A percentile compares a stretch with the other conserved stretches of the same genome.
These are phyloP conservation scores for Anguilla rostrata DNA, from an alignment of 2,113 vertebrate genomes.

Conservation along the genomic window DNA sequence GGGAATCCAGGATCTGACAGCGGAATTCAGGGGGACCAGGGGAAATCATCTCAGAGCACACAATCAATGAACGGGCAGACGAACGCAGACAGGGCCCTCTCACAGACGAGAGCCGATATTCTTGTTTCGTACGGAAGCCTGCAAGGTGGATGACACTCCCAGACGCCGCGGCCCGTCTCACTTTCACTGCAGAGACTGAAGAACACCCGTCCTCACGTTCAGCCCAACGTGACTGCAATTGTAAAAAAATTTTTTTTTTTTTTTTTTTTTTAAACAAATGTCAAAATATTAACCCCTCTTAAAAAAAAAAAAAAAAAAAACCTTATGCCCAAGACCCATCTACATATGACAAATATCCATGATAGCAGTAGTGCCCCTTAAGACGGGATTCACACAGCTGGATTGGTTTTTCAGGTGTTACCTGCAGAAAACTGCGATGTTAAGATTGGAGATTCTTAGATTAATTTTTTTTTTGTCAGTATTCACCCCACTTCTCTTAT, in stretches of 20 bases:
- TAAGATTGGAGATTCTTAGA: not conserved
- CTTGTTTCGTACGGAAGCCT: not conserved
- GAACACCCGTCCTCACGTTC: not conserved
- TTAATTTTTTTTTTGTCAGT: not conserved
- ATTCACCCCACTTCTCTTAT: not conserved
- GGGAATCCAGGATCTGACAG: not conserved
- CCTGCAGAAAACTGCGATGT: constrained; percentile 6
- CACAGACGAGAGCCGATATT: not conserved
- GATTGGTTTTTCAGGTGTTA: not conserved
- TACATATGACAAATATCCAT: constrained; percentile 19
- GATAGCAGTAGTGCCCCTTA: not conserved
- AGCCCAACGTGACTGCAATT: not conserved
- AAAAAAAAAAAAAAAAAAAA: not conserved
- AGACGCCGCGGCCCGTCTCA: not conserved
- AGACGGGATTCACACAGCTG: not conserved
- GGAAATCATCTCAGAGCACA: not conserved
- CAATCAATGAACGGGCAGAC: not conserved
- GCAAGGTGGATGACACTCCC: not conserved
- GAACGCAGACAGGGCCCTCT: not conserved
- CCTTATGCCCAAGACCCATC: not conserved
- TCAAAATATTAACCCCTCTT: not conserved
- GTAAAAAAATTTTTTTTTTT: not conserved
- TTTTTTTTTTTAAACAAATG: not conserved
- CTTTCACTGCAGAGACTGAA: not conserved
- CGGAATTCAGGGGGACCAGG: not conserved